A percentile compares a stretch with the other conserved stretches of the same genome.
These are phyloP conservation scores for Dryocosmus kuriphilus DNA, from an alignment of 2,888 invertebrate genomes.

Conservation along the genomic window DNA sequence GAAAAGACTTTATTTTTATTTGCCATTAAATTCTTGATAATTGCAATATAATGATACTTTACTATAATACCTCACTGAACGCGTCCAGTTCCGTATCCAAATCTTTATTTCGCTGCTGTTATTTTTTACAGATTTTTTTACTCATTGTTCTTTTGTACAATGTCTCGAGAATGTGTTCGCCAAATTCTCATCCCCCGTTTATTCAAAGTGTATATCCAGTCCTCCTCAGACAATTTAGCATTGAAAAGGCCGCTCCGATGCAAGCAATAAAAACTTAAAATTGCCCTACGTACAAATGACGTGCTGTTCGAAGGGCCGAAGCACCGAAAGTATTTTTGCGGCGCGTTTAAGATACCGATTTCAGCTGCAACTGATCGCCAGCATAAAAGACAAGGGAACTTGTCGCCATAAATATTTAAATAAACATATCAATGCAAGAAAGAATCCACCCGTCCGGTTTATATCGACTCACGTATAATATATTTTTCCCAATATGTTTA, in stretches of 20 bases:
- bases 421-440: conserved; percentile 34
- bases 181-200: conserved; percentile 4
- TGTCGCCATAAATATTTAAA: conserved; percentile 35
- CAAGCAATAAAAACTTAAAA: conserved; percentile 48
- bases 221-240: conserved; percentile 19
- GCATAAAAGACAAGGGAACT: conserved; percentile 15
- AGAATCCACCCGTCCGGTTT: not conserved
- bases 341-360: conserved; percentile 50
- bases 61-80: no score
- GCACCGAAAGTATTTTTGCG: conserved; percentile 52
- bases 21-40: no score
- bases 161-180: conserved; percentile 9
- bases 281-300: conserved; percentile 61
- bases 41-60: no score
- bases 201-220: conserved; percentile 23
- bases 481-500: conserved; percentile 6
- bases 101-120: not conserved
- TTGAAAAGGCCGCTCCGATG: conserved; percentile 20
- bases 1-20: no score
- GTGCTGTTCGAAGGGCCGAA: conserved; percentile 56
- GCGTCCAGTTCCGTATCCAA: no score
- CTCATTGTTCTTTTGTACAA: not conserved
- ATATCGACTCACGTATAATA: not conserved
- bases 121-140: not conserved
- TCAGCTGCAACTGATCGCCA: not conserved